These are phyloP conservation scores for Eulacestoma nigropectus DNA, from an alignment of 2,113 vertebrate species.

Conservation along the genomic window DNA sequence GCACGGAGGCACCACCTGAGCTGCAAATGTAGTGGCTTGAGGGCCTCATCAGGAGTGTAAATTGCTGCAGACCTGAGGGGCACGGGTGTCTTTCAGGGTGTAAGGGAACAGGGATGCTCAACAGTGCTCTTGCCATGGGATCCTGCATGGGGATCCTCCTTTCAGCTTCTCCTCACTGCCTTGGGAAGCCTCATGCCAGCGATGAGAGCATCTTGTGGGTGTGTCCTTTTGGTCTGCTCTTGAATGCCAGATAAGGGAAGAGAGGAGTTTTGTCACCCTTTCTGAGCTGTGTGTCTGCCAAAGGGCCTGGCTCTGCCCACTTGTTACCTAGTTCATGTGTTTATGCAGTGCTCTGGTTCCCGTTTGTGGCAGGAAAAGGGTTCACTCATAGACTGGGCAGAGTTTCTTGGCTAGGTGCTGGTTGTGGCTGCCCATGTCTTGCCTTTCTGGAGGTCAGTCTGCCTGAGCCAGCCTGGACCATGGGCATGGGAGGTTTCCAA, in stretches of 20 bases:
- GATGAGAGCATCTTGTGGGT: background rate
- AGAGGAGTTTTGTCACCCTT: fast-evolving
- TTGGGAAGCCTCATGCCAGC: background rate
- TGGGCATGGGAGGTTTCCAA: background rate
- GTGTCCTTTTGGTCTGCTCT: background rate
- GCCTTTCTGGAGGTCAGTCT: background rate
- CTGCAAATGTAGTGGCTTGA: background rate
- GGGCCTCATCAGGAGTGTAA: background rate
- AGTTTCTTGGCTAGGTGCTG: background rate
- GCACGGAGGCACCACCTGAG: background rate
- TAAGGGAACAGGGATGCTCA: background rate
- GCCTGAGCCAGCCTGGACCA: background rate
- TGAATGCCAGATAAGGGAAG: background rate
- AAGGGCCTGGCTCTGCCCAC: background rate
- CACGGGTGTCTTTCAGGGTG: fast-evolving
- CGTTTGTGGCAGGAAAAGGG: background rate
- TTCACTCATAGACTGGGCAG: background rate
- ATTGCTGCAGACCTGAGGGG: background rate
- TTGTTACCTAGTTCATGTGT: background rate
- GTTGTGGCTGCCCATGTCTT: background rate
- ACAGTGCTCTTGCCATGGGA: background rate
- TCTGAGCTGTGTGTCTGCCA: background rate
- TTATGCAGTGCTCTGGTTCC: background rate
- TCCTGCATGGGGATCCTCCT: background rate
- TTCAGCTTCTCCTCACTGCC: background rate